Evolutionary conservation across 2,113 vertebrate genomes (phyloP).

Genomic region (Neoarius graeffei): DNA sequence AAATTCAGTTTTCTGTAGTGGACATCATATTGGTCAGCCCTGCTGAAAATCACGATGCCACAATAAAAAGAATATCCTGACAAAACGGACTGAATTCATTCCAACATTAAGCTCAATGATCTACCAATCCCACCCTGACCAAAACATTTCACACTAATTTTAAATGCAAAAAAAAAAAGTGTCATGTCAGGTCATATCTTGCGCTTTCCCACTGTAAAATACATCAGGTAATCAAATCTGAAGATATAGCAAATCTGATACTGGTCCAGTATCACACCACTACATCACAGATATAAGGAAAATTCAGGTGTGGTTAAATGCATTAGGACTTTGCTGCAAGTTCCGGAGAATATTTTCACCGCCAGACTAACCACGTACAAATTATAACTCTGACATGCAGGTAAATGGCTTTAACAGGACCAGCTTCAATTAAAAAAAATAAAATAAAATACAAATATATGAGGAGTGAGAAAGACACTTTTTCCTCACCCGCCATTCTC

Average conservation of each 20-base stretch:
- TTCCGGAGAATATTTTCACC: neutral
- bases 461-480: neutral
- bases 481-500: neutral
- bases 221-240: neutral
- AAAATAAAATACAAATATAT: neutral
- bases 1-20: no score
- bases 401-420: neutral
- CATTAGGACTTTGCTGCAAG: neutral
- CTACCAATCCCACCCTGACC: neutral
- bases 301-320: neutral
- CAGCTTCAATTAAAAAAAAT: neutral
- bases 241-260: neutral
- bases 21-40: neutral
- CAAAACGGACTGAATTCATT: neutral
- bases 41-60: neutral
- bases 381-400: neutral
- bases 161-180: neutral
- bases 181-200: neutral
- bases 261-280: neutral
- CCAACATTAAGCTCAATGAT: neutral
- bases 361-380: conserved; percentile 24
- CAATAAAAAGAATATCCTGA: neutral
- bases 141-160: neutral
- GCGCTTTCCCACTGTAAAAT: neutral
- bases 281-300: neutral